Conservation (phyloP, 2,888 invertebrate genomes). For the Eupelmus urozonus region DNA sequence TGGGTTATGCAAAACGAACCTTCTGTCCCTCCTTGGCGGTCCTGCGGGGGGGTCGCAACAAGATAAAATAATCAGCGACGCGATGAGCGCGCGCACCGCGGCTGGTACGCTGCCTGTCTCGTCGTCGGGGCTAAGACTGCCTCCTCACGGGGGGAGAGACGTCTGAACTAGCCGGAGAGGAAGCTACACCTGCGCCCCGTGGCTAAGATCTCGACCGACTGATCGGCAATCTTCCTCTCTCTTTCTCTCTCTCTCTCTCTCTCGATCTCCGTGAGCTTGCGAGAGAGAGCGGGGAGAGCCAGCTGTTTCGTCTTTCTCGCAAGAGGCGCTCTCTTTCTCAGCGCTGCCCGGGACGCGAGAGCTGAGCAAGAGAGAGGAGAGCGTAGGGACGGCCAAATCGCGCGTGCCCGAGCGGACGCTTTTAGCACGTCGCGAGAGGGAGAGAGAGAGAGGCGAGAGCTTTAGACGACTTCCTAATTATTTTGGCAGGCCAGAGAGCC, state of each 20-base stretch:
- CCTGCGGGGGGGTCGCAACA: too few species aligned
- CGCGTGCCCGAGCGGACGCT: constrained; percentile 81
- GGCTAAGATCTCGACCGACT: constrained; percentile 40
- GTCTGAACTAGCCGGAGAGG: too few species aligned
- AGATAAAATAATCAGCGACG: too few species aligned
- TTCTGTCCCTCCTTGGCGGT: not conserved
- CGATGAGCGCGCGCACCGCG: too few species aligned
- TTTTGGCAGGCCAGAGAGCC: constrained; percentile 81
- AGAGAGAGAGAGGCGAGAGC: too few species aligned
- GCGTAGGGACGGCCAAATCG: constrained; percentile 74
- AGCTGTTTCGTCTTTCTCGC: constrained; percentile 65
- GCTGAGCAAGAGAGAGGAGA: constrained; percentile 1
- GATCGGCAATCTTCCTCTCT: not conserved
- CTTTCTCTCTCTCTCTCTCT: not conserved
- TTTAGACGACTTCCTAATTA: constrained; percentile 86
- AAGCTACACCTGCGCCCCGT: constrained; percentile 5
- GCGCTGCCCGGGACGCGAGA: constrained; percentile 76
- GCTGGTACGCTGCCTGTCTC: too few species aligned
- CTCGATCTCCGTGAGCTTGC: not conserved
- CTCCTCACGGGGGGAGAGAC: too few species aligned
- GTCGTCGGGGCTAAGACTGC: too few species aligned
- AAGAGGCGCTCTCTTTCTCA: not conserved
- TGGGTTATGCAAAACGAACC: not conserved
- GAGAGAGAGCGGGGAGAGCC: too few species aligned
- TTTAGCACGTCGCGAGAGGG: constrained; percentile 79